Evolutionary conservation across 2,113 vertebrate species (phyloP), one percentile per base, ranked within the genome.

Genomic region (Micromys minutus): DNA sequence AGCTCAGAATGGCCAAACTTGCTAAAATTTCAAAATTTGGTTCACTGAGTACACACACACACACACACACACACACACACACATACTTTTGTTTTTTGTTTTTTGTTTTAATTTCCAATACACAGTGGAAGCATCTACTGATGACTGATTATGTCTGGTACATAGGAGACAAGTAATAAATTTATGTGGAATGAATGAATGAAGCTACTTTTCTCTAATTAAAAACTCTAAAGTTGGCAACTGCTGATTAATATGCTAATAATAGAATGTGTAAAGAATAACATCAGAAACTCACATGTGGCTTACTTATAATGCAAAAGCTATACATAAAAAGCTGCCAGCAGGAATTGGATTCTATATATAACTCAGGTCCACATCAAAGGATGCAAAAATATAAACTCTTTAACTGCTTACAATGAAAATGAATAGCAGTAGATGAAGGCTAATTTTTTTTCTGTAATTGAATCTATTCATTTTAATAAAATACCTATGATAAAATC

Each of bases 401-500:
- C 50, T 26, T 86, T 85, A 97, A 93, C 61, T 87, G 34, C 29
- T 90, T 61, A 71, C 65, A 75, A 97, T 95, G 85, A 98, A 98
- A 97, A 98, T 96, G 95, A 97, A 95, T 36, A 95, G 92, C 57
- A 72, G 39, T 84, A 83, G 89, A n/a, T 1, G 9, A 92, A 84
- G 31, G 59, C n/a, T 97, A 95, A 94, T 92, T 91, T 89, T 95
- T 95, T 93, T 96, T 90, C 89, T 91, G 22, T 97, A 94, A 97
- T 97, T 96, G 90, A 96, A 92, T 97, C 88, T 94, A 96, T 96
- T 96, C 67, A 89, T 97, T 87, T 98, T 92, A 80, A 96, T 91
- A 97, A 97, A 96, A 94, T 65, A 65, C 11, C 52, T 95, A 97
- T 86, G 90, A 69, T 69, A 52, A 96, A 96, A 94, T 94, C 83